A percentile compares a stretch with the other conserved stretches of the same genome.
Evolutionary conservation across 1,140 invertebrate genomes (phyloP).

Genomic region (Drosophila lini): DNA sequence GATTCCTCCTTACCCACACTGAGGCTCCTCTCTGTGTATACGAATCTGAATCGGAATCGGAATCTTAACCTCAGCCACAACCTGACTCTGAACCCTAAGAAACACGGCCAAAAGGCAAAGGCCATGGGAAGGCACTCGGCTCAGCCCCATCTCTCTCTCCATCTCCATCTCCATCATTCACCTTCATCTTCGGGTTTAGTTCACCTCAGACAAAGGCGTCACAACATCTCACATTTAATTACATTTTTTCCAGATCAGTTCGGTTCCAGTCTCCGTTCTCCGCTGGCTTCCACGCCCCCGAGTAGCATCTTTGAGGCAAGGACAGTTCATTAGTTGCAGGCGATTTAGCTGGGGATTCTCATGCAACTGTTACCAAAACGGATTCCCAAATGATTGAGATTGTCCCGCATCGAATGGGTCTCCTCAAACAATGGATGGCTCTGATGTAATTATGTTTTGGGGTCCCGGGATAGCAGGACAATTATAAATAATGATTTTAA

Average conservation of each 20-base stretch:
- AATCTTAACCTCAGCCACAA: conserved; percentile 5
- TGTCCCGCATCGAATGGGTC: conserved; percentile 21
- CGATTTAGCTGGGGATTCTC: not conserved
- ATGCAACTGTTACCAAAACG: conserved; percentile 16
- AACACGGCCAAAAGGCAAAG: conserved; percentile 33
- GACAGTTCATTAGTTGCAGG: conserved; percentile 25
- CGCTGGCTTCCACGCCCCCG: conserved; percentile 42
- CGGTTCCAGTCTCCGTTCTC: conserved; percentile 8
- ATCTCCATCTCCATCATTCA: not conserved
- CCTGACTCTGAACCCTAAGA: not conserved
- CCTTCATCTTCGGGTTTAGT: not conserved
- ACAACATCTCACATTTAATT: conserved; percentile 78
- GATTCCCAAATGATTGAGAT: not conserved
- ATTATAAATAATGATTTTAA: conserved; percentile 19
- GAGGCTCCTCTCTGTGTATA: no score
- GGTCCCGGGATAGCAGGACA: not conserved
- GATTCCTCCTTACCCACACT: conserved; percentile 36
- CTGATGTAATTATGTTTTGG: conserved; percentile 21
- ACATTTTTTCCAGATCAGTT: conserved; percentile 54
- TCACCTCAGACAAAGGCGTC: conserved; percentile 64
- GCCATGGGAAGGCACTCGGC: conserved; percentile 54
- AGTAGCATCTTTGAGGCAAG: conserved; percentile 3
- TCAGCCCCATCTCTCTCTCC: not conserved
- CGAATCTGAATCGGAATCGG: not conserved
- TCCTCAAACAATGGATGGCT: not conserved